A percentile compares a stretch with the other conserved stretches of the same genome.
phyloP scores from a whole-genome alignment of 37 sponge, comb jelly and placozoan genomes.

The Haliclona indistincta region DNA sequence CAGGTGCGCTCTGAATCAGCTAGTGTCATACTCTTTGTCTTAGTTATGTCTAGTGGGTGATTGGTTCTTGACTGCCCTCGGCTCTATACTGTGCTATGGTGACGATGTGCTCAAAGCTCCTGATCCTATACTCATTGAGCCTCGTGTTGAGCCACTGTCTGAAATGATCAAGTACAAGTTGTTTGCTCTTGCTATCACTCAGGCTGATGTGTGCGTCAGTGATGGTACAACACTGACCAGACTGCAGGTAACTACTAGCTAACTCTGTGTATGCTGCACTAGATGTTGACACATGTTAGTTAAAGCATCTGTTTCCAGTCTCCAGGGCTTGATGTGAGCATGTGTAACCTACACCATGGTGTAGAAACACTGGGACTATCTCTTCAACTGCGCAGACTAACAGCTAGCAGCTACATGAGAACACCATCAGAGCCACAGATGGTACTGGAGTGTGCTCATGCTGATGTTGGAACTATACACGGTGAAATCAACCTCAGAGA shows the following conservation, averaged over 20 bases:
- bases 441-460: conserved; percentile 24
- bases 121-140: conserved; percentile 40
- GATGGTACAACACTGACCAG: conserved; percentile 27
- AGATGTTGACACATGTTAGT: neutral
- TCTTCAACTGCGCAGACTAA: conserved; percentile 34
- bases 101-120: conserved; percentile 56
- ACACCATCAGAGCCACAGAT: neutral
- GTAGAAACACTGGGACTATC: conserved; percentile 38
- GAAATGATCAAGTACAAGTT: conserved; percentile 66
- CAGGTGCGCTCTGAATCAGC: conserved; percentile 28
- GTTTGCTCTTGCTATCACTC: conserved; percentile 26
- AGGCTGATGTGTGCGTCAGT: conserved; percentile 24
- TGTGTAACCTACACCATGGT: conserved; percentile 55
- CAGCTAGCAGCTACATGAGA: conserved; percentile 4
- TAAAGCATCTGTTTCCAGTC: conserved; percentile 13
- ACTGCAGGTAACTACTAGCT: conserved; percentile 21
- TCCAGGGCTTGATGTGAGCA: conserved; percentile 45
- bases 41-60: conserved; percentile 46
- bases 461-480: conserved; percentile 40
- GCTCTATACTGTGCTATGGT: conserved; percentile 32
- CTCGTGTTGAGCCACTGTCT: conserved; percentile 59
- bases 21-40: neutral
- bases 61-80: conserved; percentile 47
- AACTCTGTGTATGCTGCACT: neutral
- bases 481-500: conserved; percentile 42